Conservation (phyloP, 1,140 invertebrate genomes). For the Antheraea mylitta region DNA sequence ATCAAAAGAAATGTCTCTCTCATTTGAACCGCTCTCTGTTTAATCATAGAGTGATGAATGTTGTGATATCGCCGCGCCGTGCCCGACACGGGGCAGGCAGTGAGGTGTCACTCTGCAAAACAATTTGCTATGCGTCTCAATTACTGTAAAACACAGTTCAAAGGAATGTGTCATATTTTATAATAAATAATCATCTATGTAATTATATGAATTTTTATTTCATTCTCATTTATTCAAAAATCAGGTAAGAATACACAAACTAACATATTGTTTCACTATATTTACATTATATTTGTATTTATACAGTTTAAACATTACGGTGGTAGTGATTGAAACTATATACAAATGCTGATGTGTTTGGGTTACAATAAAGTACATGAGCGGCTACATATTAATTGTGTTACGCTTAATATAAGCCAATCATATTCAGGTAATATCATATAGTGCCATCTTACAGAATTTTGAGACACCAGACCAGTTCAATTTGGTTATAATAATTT, state of each 20-base stretch:
- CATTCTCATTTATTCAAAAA: not conserved
- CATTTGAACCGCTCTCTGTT: not conserved
- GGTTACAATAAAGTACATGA: too few species aligned
- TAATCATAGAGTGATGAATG: conserved; percentile 31
- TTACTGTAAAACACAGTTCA: conserved; percentile 74
- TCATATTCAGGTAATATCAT: too few species aligned
- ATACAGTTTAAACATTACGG: not conserved
- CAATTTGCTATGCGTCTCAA: conserved; percentile 73
- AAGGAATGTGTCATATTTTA: conserved; percentile 78
- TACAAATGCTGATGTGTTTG: too few species aligned
- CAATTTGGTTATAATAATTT: too few species aligned
- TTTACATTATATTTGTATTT: not conserved
- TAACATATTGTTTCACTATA: not conserved
- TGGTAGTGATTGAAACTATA: too few species aligned
- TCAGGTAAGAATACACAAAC: not conserved
- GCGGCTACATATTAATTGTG: too few species aligned
- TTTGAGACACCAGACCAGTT: too few species aligned
- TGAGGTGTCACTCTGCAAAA: conserved; percentile 28
- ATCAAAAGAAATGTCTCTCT: not conserved
- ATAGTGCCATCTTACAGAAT: too few species aligned
- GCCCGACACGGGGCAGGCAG: conserved; percentile 9
- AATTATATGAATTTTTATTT: conserved; percentile 25
- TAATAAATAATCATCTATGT: conserved; percentile 79
- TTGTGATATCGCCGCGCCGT: conserved; percentile 32
- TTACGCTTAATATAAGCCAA: too few species aligned